Base-by-base conservation (phyloP, 2,113 vertebrate genomes). In the Hylia prasina region DNA sequence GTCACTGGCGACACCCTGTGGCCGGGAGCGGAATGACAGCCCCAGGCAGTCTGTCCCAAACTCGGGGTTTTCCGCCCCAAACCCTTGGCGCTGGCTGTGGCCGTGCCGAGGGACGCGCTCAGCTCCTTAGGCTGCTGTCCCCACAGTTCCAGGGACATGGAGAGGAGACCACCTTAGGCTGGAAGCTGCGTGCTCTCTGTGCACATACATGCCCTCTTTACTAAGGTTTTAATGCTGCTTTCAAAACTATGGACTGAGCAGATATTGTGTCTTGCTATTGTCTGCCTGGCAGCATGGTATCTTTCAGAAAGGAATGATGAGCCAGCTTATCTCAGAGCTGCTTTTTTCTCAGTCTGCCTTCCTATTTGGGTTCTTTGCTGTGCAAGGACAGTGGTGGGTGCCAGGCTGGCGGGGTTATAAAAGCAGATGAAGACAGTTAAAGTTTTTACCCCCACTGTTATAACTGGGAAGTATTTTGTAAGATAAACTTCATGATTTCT, bases 1-100 rank as follows among this genome's bases (percentile, higher is more conserved):
- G 91, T 89, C 88, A 13, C 33, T 39, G 50, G 71, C 96, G 97
- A 60, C 96, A 83, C 30, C 96, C n/a, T 16, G 94, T 42, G 97
- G 44, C 76, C 13, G 28, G 6, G 35, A 9, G 47, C 6, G 75
- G 19, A 65, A 93, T 21, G 15, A 4, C 92, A 90, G 35, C 39
- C 5, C 4, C n/a, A 4, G 40, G 15, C 45, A 0, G 0, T 2
- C 5, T 37, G 23, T 11, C 2, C 30, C 57, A 1, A 10, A 12
- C 18, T 12, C 1, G 3, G 21, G 3, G 2, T 61, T 84, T 76
- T 21, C 30, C 50, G 0, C 0, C 0, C 66, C 7, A 1, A 44
- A n/a, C 15, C 31, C 61, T 40, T 10, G 23, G 39, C 44, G 3
- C 3, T 9, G 1, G 15, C 1, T 18, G 22, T 4, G 58, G 9